A percentile compares a stretch with the other conserved stretches of the same genome.
Conservation (phyloP, 2,888 invertebrate species). For the Monopis laevigella region DNA sequence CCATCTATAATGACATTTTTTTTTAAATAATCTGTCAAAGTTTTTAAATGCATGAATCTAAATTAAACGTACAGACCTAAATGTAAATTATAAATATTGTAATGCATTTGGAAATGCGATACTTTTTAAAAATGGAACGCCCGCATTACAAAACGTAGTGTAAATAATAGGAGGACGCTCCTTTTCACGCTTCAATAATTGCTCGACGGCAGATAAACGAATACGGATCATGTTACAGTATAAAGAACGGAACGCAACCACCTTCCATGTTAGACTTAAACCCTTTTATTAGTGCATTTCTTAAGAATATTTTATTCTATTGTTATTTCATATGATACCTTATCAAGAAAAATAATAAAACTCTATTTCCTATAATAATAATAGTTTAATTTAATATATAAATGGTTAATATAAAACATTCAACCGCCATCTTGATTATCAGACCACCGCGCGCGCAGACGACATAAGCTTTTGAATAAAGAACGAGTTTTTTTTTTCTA, state of each 20-base stretch:
- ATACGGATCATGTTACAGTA: conserved; percentile 49
- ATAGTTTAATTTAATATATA: neutral
- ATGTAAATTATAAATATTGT: too few relatives aligned
- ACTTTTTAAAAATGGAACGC: conserved; percentile 42
- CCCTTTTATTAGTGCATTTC: conserved; percentile 2
- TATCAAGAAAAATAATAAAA: neutral
- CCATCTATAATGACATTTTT: too few relatives aligned
- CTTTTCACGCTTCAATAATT: conserved; percentile 70
- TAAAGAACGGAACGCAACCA: conserved; percentile 28
- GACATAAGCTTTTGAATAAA: neutral
- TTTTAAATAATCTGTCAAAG: too few relatives aligned
- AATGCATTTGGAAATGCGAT: conserved; percentile 46
- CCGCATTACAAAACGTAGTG: conserved; percentile 62
- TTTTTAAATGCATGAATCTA: too few relatives aligned
- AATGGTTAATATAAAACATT: neutral
- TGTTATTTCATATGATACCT: neutral
- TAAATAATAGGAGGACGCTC: conserved; percentile 65
- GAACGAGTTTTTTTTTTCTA: neutral
- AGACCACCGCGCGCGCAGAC: neutral
- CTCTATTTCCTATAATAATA: neutral
- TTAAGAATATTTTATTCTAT: neutral
- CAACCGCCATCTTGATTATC: neutral
- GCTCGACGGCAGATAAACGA: conserved; percentile 66
- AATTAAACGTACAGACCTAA: too few relatives aligned
- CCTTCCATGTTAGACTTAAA: too few relatives aligned